Conservation (phyloP, 1,140 invertebrate genomes). For the Caenorhabditis remanei region DNA sequence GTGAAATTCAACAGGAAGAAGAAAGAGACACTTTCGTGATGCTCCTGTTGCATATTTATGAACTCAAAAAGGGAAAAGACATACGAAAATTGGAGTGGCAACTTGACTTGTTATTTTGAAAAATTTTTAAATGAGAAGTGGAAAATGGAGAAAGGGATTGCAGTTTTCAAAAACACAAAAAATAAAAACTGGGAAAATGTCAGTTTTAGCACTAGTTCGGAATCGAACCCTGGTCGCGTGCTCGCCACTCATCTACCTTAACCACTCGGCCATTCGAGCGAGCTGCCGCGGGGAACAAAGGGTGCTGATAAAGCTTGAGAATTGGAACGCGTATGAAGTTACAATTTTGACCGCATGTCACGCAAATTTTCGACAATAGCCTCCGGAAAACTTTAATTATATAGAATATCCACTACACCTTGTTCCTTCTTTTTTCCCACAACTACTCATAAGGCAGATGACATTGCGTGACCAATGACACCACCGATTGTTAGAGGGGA, state of each 20-base stretch:
- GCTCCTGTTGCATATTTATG: conserved; percentile 52
- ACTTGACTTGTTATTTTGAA: too few species aligned
- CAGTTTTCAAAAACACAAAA: background rate
- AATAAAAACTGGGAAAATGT: too few species aligned
- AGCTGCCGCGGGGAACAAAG: too few species aligned
- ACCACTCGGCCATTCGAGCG: too few species aligned
- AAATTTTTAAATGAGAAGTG: background rate
- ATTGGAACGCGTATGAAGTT: too few species aligned
- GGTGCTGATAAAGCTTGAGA: too few species aligned
- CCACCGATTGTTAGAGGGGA: background rate
- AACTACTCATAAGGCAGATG: background rate
- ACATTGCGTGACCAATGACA: conserved; percentile 56
- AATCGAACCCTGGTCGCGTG: too few species aligned
- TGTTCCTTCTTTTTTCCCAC: background rate
- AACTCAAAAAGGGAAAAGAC: background rate
- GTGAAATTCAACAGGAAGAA: conserved; percentile 10
- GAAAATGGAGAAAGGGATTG: too few species aligned
- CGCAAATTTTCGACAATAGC: background rate
- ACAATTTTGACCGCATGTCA: background rate
- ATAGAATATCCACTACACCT: conserved; percentile 6
- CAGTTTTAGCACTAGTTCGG: background rate
- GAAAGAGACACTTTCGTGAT: too few species aligned
- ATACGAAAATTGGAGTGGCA: background rate
- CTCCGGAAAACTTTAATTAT: conserved; percentile 32
- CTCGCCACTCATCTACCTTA: too few species aligned